Percentiles rank a stretch among this genome's conserved stretches.
These are phyloP conservation scores for Thera britannica DNA, from an alignment of 2,888 invertebrate species.

Conservation along the genomic window DNA sequence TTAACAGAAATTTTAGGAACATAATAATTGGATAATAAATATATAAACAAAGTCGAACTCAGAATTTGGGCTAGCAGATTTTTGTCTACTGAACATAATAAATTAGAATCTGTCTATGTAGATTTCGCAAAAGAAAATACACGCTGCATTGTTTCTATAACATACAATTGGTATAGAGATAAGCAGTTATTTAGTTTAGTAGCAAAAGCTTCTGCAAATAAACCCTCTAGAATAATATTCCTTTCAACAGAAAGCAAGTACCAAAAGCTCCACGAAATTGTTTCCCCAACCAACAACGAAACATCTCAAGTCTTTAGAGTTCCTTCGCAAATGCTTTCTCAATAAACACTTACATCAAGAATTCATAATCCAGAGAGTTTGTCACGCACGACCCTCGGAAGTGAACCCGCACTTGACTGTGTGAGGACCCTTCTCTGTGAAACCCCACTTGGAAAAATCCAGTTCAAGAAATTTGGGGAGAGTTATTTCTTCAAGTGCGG, in stretches of 20 bases:
- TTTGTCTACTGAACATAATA: too few relatives aligned
- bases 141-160: not conserved
- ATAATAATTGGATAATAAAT: too few relatives aligned
- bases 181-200: not conserved
- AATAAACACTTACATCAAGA: conserved; percentile 46
- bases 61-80: too few relatives aligned
- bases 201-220: conserved; percentile 1
- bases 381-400: conserved; percentile 40
- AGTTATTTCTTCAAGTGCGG: conserved; percentile 33
- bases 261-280: conserved; percentile 15
- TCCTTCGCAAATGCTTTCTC: conserved; percentile 21
- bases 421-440: conserved; percentile 48
- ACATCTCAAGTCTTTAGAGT: conserved; percentile 20
- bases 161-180: not conserved
- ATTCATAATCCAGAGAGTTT: conserved; percentile 45
- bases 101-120: too few relatives aligned
- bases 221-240: conserved; percentile 15
- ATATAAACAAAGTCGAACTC: too few relatives aligned
- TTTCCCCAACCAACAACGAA: conserved; percentile 18
- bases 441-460: conserved; percentile 43
- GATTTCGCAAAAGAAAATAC: not conserved
- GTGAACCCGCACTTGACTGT: conserved; percentile 61
- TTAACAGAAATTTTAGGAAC: too few relatives aligned
- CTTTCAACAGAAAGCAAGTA: conserved; percentile 9
- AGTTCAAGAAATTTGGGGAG: conserved; percentile 33